Conservation (phyloP, 2,113 vertebrate genomes). For the Oncorhynchus tshawytscha region DNA sequence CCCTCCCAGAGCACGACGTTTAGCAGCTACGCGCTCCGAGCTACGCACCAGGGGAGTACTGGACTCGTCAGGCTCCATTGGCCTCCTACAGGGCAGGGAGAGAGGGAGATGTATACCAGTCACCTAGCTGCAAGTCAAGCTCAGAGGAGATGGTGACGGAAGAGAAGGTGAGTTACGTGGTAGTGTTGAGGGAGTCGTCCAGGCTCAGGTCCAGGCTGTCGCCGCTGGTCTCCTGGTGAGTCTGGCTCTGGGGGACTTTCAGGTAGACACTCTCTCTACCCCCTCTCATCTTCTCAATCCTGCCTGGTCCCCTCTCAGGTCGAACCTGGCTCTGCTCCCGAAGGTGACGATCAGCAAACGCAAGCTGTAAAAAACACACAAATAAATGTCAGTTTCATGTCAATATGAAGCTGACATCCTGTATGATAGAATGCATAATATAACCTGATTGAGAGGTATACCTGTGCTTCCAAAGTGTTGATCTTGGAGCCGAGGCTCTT, state of each 20-base stretch:
- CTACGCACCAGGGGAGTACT: constrained; percentile 68
- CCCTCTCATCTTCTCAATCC: constrained; percentile 56
- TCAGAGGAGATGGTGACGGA: not conserved
- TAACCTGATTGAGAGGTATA: not conserved
- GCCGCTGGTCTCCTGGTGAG: constrained; percentile 65
- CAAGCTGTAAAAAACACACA: constrained; percentile 67
- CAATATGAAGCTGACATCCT: not conserved
- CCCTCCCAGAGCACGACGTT: constrained; percentile 54
- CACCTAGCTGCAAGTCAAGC: not conserved
- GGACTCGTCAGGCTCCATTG: constrained; percentile 62
- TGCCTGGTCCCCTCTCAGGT: constrained; percentile 29
- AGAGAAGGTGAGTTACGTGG: constrained; percentile 69
- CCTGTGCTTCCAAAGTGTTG: constrained; percentile 82
- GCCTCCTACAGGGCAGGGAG: constrained; percentile 62
- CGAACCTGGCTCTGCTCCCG: constrained; percentile 69
- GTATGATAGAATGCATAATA: not conserved
- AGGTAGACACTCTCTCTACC: constrained; percentile 31
- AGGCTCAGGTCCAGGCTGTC: constrained; percentile 86
- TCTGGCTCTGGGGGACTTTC: constrained; percentile 38
- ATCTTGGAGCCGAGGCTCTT: constrained; percentile 74
- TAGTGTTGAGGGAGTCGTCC: constrained; percentile 72
- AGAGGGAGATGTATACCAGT: not conserved
- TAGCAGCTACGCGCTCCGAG: constrained; percentile 71
- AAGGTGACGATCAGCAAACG: constrained; percentile 78
- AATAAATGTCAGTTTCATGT: not conserved